phyloP scores from a whole-genome alignment of 2,888 invertebrate genomes.

The Calameuta filiformis region DNA sequence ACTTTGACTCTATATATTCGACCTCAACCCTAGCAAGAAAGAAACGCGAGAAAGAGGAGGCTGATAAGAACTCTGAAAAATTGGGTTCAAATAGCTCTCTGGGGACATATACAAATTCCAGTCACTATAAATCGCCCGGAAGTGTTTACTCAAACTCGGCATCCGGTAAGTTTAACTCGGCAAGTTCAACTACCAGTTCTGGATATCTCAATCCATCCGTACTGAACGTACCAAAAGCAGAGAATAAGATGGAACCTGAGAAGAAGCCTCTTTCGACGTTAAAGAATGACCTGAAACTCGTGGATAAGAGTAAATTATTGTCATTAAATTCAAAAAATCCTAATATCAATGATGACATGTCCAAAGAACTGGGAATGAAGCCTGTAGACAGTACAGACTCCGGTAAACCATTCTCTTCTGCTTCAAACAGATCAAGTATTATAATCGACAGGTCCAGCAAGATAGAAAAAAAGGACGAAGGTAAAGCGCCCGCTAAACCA shows the following conservation, averaged over 20 bases:
- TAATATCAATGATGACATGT: constrained; percentile 46
- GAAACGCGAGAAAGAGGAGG: constrained; percentile 67
- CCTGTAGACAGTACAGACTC: constrained; percentile 33
- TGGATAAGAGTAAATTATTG: constrained; percentile 35
- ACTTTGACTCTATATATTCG: constrained; percentile 89
- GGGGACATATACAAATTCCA: constrained; percentile 73
- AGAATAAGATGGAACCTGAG: constrained; percentile 55
- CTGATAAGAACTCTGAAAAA: constrained; percentile 45
- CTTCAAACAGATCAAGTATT: constrained; percentile 34
- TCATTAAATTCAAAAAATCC: constrained; percentile 37
- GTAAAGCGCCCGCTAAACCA: constrained; percentile 46
- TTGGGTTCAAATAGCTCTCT: constrained; percentile 51
- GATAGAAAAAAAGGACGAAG: constrained; percentile 27
- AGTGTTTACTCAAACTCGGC: constrained; percentile 75
- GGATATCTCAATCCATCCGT: constrained; percentile 81
- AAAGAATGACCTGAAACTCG: constrained; percentile 13
- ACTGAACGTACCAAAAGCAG: constrained; percentile 73
- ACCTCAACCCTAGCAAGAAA: constrained; percentile 77
- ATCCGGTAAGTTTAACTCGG: constrained; percentile 69
- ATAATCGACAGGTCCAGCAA: constrained; percentile 9
- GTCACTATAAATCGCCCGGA: constrained; percentile 70
- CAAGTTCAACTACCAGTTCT: constrained; percentile 75
- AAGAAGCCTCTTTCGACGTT: background rate
- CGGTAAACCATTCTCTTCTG: constrained; percentile 39
- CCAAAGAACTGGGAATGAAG: constrained; percentile 51